Evolutionary conservation across 2,113 vertebrate species (phyloP), one percentile per base, ranked within the genome.

Genomic region (Vimba vimba): DNA sequence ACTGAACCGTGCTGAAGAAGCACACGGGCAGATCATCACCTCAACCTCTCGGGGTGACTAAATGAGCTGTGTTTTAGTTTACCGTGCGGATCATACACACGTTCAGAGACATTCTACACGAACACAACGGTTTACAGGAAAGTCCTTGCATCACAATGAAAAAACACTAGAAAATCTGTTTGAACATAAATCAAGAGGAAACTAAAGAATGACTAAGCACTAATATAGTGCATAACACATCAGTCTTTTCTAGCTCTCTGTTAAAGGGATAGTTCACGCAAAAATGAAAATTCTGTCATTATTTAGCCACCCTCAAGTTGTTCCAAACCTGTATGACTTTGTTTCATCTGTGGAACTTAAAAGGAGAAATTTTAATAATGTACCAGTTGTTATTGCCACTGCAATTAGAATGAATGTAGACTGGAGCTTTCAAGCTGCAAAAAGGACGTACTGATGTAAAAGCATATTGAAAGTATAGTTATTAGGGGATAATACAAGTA

Each of bases 141-240:
- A 92, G 91, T 83, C 90, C 92, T 94, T 92, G 91, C 90, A 91
- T 92, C 90, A 95, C 94, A 94, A 94, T 95, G 94, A 94, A 96
- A 96, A 52, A 23, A 96, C 93, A 95, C 93, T 96, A 96, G 94
- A 97, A 97, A 98, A 97, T 95, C 95, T 30, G 88, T 95, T 94
- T 95, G 93, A 93, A 95, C 95, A 94, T 93, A 91, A 93, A 93
- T 77, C 45, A 77, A 77, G 15, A 94, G 93, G 93, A 91, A 92
- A 91, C 93, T 93, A 92, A 88, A 86, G 93, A 95, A 92, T 90
- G 94, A 93, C 82, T n/a, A 92, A 95, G 97, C 97, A 98, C 97
- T 99, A 98, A 99, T 95, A 95, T 98, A 99, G 97, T 98, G 97
- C 97, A 91, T 97, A 97, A 92, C 88, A 90, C 92, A 90, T 91